phyloP scores from a whole-genome alignment of 2,113 vertebrate species.

The Anser brachyrhynchus region DNA sequence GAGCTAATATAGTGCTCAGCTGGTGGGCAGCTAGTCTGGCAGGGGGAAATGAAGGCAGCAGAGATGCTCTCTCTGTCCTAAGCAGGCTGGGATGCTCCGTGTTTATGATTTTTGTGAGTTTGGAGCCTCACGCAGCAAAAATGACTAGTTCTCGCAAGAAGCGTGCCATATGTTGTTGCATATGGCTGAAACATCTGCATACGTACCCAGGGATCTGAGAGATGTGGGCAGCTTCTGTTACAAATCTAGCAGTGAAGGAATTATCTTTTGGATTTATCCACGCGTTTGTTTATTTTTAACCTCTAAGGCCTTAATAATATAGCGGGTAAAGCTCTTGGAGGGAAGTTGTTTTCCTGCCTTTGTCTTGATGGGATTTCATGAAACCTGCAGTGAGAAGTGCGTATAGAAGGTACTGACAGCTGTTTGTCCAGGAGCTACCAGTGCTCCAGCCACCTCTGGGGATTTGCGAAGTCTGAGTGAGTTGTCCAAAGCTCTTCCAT shows the following conservation, averaged over 20 bases:
- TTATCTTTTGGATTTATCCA: background rate
- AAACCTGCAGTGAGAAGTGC: background rate
- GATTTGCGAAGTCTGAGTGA: background rate
- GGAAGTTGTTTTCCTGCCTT: background rate
- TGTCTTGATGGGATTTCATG: background rate
- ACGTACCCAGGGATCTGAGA: constrained; percentile 36
- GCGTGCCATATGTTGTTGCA: constrained; percentile 4
- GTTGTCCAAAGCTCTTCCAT: background rate
- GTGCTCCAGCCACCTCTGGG: background rate
- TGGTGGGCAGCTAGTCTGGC: background rate
- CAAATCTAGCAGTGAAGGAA: constrained; percentile 19
- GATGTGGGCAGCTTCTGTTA: constrained; percentile 22
- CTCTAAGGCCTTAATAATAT: background rate
- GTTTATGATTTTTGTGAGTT: background rate
- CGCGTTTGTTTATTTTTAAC: background rate
- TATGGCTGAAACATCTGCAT: constrained; percentile 67
- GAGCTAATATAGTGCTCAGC: background rate
- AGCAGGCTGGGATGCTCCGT: background rate
- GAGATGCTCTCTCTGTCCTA: background rate
- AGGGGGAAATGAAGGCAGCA: background rate
- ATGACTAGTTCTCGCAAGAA: constrained; percentile 46
- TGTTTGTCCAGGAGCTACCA: background rate
- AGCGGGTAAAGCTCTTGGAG: background rate
- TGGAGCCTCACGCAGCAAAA: background rate
- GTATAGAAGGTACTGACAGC: background rate